Conservation (phyloP, 2,113 vertebrate species). For the Atherinomorus stipes region DNA sequence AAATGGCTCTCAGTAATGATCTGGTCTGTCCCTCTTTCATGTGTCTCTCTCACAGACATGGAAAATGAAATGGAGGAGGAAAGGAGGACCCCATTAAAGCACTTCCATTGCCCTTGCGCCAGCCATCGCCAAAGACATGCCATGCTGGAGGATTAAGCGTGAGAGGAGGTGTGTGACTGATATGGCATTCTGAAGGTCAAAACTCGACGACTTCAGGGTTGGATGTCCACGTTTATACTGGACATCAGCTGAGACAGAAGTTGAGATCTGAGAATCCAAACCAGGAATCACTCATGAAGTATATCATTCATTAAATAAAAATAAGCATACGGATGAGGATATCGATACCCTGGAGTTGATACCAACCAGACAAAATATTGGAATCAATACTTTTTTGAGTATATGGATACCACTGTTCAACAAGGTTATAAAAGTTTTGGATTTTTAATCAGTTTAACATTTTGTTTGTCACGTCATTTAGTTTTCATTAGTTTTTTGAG, state of each 20-base stretch:
- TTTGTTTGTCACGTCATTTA: too few relatives aligned
- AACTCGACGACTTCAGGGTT: slow-evolving; percentile 1
- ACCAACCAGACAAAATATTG: too few relatives aligned
- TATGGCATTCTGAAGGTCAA: slow-evolving; percentile 27
- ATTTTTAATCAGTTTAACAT: too few relatives aligned
- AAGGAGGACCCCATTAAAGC: slow-evolving; percentile 52
- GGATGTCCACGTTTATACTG: not conserved
- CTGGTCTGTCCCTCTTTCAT: slow-evolving; percentile 35
- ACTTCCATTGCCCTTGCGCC: slow-evolving; percentile 56
- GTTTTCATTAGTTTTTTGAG: too few relatives aligned
- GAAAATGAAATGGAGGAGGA: slow-evolving; percentile 53
- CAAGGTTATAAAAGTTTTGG: too few relatives aligned
- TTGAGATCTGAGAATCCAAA: too few relatives aligned
- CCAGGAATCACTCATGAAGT: too few relatives aligned
- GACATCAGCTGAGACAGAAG: not conserved
- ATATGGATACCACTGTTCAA: too few relatives aligned
- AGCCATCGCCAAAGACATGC: slow-evolving; percentile 43
- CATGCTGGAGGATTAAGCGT: slow-evolving; percentile 40
- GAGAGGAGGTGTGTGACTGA: slow-evolving; percentile 26
- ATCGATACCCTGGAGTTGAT: too few relatives aligned
- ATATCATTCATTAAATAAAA: too few relatives aligned
- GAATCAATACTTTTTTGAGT: too few relatives aligned
- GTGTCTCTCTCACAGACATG: slow-evolving; percentile 30
- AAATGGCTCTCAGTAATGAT: slow-evolving; percentile 54
- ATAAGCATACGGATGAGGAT: too few relatives aligned